Conservation (phyloP, 2,888 invertebrate genomes). For the Oligia fasciuncula region DNA sequence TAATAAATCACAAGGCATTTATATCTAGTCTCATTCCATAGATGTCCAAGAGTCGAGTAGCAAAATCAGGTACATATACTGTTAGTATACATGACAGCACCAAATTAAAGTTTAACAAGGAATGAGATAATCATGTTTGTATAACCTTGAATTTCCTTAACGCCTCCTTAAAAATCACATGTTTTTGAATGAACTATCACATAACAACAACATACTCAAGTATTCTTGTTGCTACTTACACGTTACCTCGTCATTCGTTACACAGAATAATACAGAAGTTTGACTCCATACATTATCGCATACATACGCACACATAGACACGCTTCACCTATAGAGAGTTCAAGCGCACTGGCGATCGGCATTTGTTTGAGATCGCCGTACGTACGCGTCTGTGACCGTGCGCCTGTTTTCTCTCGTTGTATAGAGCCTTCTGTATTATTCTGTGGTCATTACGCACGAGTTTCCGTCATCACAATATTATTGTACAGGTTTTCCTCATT, state of each 20-base stretch:
- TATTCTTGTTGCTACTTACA: neutral
- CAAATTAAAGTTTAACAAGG: neutral
- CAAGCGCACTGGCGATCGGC: neutral
- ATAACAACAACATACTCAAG: neutral
- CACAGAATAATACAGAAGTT: conserved; percentile 5
- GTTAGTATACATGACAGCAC: neutral
- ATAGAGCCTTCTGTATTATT: conserved; percentile 8
- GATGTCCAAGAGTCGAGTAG: neutral
- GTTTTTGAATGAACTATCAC: conserved; percentile 11
- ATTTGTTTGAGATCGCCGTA: neutral
- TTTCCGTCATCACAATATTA: conserved; percentile 29
- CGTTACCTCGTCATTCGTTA: neutral
- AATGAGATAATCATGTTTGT: neutral
- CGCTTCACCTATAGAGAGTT: conserved; percentile 8
- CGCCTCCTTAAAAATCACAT: neutral
- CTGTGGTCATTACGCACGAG: conserved; percentile 26
- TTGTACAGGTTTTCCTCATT: conserved; percentile 51
- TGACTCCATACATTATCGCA: neutral
- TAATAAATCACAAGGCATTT: neutral
- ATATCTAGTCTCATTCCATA: neutral
- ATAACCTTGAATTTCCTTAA: conserved; percentile 5
- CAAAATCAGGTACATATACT: neutral
- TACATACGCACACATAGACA: neutral
- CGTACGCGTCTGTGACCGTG: too few relatives aligned
- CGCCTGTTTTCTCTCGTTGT: neutral